Base-by-base conservation (phyloP, 2,113 vertebrate species). In the Tautogolabrus adspersus region DNA sequence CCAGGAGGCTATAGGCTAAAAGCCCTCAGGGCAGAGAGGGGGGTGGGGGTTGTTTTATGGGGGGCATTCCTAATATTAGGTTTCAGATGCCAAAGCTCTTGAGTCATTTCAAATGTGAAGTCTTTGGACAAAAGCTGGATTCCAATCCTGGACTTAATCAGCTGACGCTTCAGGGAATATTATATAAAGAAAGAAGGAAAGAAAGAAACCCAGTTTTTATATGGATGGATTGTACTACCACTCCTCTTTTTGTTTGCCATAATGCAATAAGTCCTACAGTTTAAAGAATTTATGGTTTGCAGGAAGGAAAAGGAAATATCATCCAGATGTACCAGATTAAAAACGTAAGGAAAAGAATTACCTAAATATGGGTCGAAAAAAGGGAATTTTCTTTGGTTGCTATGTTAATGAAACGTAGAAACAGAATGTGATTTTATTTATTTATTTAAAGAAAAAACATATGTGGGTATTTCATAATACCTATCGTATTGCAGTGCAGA, bases 41-140 rank as follows among this genome's bases (percentile, higher is more conserved):
- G 13, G 2, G 66, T 34, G 44, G 30, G 67, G 12, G 49, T 10
- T 64, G 40, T 64, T 72, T 73, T 75, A 63, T 49, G 51, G 58
- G 76, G 66, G 49, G 55, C 51, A 78, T 86, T 85, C 58, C 82
- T 81, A 65, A 90, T 91, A 89, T 91, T 84, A 85, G 83, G 88
- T 92, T 91, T 89, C 61, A 81, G 84, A 91, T 92, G 81, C 88
- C 87, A 80, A 72, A 76, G 75, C 57, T 75, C 63, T 77, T 81
- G 38, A 74, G 87, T 89, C 83, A 81, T 68, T 78, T 61, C 61
- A 59, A 72, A 84, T 71, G 65, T 76, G n/a, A 51, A 77, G 69
- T 79, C 75, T 84, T 65, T 73, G 64, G 70, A 90, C 81, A 83
- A 88, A 86, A 60, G 44, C 62, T 74, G 49, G 56, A 87, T 80